These are phyloP conservation scores for Limanda limanda DNA, from an alignment of 2,113 vertebrate species.

Conservation along the genomic window DNA sequence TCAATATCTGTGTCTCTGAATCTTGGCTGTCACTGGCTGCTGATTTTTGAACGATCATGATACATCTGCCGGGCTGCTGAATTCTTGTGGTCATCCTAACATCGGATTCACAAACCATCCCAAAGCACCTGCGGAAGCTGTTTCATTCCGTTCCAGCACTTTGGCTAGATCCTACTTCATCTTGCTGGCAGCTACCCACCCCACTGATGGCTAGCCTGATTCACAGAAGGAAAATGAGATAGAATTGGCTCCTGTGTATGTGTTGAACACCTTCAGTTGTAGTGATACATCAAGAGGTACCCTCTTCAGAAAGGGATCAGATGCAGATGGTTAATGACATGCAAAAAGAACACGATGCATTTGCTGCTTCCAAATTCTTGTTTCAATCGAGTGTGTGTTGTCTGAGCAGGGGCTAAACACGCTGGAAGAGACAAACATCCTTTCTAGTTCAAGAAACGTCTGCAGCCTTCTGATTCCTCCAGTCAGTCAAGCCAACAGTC, in stretches of 20 bases:
- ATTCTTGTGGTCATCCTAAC: constrained; percentile 32
- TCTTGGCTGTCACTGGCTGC: constrained; percentile 30
- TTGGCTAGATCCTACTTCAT: constrained; percentile 29
- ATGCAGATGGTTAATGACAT: constrained; percentile 24
- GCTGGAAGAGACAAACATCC: constrained; percentile 12
- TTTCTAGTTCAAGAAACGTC: constrained; percentile 23
- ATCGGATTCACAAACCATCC: constrained; percentile 39
- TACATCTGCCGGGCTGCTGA: constrained; percentile 34
- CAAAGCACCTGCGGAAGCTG: constrained; percentile 40
- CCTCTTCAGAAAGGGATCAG: constrained; percentile 8
- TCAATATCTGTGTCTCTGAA: constrained; percentile 7
- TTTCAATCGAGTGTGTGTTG: neutral
- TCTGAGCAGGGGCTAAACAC: constrained; percentile 11
- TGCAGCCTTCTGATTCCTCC: constrained; percentile 19
- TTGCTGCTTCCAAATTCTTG: neutral
- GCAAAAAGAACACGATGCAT: constrained; percentile 2
- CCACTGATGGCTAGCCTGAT: constrained; percentile 28
- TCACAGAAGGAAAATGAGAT: constrained; percentile 17
- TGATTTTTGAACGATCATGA: constrained; percentile 48
- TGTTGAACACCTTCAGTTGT: constrained; percentile 18
- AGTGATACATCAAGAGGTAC: neutral
- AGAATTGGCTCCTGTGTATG: constrained; percentile 22
- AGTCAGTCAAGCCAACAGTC: constrained; percentile 23
- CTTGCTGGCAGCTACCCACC: constrained; percentile 38
- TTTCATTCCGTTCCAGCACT: constrained; percentile 35